These are phyloP conservation scores for Mormyrus iriodes DNA, from an alignment of 2,113 vertebrate species.

Conservation along the genomic window DNA sequence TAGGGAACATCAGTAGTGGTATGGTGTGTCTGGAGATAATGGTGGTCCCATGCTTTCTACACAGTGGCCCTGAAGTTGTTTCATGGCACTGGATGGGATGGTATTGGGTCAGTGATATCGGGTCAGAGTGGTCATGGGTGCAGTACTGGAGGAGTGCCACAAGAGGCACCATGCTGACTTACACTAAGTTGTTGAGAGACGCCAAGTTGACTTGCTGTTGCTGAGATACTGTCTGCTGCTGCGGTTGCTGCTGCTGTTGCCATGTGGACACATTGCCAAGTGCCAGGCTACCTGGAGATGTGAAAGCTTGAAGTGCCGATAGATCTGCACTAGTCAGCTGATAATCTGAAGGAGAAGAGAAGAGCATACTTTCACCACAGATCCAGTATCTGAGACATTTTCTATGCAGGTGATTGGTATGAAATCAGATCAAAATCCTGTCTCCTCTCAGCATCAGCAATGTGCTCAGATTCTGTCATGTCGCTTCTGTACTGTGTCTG, in stretches of 20 bases:
- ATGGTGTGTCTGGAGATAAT: background rate
- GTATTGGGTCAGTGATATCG: background rate
- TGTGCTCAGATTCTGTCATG: background rate
- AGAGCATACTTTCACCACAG: background rate
- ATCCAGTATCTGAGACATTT: background rate
- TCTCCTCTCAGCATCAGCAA: background rate
- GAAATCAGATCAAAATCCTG: background rate
- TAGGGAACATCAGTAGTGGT: background rate
- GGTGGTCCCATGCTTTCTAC: background rate
- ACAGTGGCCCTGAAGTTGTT: background rate
- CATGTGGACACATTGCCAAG: slow-evolving; percentile 86
- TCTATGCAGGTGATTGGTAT: background rate
- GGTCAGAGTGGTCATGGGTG: background rate
- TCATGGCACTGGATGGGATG: background rate
- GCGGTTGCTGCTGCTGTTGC: slow-evolving; percentile 74
- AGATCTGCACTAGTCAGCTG: slow-evolving; percentile 89
- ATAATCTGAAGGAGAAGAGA: slow-evolving; percentile 69
- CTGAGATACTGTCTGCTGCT: slow-evolving; percentile 55
- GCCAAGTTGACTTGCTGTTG: slow-evolving; percentile 76
- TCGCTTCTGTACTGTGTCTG: background rate
- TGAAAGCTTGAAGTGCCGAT: slow-evolving; percentile 84
- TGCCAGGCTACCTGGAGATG: slow-evolving; percentile 75
- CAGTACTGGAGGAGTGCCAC: background rate
- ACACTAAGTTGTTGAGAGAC: slow-evolving; percentile 87
- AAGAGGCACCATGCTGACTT: slow-evolving; percentile 70